phyloP scores from a whole-genome alignment of 2,113 vertebrate species.

The Oriolus oriolus region DNA sequence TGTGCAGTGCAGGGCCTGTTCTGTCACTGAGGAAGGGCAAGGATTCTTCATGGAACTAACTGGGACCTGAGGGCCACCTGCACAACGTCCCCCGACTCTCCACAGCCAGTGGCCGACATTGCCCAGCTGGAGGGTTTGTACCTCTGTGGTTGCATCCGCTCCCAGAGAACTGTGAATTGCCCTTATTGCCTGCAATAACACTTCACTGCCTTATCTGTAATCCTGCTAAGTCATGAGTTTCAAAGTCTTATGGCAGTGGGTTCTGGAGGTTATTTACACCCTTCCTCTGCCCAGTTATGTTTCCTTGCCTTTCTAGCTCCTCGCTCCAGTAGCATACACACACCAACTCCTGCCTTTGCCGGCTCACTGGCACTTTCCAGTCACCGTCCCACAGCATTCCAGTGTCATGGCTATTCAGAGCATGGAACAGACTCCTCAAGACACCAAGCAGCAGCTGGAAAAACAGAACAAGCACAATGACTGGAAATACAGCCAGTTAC shows the following conservation, averaged over 20 bases:
- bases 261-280: not conserved
- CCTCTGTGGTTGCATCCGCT: not conserved
- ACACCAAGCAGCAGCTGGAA: not conserved
- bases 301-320: not conserved
- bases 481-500: not conserved
- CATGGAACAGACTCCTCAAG: not conserved
- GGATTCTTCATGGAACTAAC: not conserved
- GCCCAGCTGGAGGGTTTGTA: not conserved
- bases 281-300: not conserved
- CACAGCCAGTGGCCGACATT: rapidly evolving
- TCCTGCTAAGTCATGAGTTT: not conserved
- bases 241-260: not conserved
- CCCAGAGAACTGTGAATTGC: not conserved
- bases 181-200: constrained; percentile 11
- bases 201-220: not conserved
- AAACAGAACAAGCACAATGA: not conserved
- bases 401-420: not conserved
- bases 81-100: not conserved
- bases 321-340: not conserved
- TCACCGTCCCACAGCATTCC: not conserved
- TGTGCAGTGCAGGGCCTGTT: not conserved
- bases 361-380: not conserved
- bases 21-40: not conserved
- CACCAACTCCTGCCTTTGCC: not conserved
- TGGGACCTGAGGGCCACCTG: not conserved